Evolutionary conservation across 2,113 vertebrate genomes (phyloP).

Genomic region (Salvator merianae): DNA sequence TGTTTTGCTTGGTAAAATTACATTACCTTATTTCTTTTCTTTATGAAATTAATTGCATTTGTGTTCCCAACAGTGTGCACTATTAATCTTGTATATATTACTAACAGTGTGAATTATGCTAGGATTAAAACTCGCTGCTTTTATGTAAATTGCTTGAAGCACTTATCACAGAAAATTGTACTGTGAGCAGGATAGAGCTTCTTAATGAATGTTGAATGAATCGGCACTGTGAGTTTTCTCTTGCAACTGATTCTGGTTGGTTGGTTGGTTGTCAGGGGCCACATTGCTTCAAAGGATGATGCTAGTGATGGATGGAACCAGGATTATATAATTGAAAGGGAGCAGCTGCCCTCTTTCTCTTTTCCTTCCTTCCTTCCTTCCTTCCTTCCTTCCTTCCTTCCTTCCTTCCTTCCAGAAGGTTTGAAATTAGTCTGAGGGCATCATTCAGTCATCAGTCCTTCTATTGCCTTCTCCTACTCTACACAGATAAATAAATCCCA

Average conservation of each 20-base stretch:
- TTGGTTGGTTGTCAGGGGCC: background rate
- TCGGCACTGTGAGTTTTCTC: background rate
- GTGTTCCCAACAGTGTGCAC: background rate
- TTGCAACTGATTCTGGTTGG: background rate
- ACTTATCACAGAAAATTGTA: background rate
- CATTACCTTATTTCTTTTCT: background rate
- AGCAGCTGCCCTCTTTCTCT: background rate
- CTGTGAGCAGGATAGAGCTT: background rate
- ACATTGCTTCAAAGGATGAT: background rate
- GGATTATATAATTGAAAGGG: background rate
- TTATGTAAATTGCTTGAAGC: background rate
- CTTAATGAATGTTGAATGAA: background rate
- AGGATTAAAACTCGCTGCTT: background rate
- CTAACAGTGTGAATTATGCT: background rate
- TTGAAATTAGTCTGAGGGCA: background rate
- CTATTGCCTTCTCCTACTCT: background rate
- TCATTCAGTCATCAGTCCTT: background rate
- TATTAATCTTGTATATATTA: background rate
- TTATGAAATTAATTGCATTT: background rate
- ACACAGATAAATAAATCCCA: background rate
- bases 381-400: background rate
- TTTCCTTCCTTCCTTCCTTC: background rate
- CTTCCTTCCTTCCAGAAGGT: background rate
- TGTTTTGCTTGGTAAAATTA: background rate
- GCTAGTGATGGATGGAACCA: background rate